Evolutionary conservation across 2,113 vertebrate genomes (phyloP).

Genomic region (Dolichotis patagonum): DNA sequence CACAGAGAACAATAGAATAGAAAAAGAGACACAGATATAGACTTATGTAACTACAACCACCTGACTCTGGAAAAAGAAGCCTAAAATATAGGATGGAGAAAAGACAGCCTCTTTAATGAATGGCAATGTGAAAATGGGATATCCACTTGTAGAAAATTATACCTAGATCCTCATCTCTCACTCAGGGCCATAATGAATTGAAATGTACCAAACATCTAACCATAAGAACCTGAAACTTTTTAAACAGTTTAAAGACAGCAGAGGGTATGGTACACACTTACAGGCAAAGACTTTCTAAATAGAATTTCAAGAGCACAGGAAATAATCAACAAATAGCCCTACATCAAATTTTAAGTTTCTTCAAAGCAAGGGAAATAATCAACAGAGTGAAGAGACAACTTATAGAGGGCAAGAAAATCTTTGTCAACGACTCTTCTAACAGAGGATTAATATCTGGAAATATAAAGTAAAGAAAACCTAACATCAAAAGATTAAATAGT

Average conservation of each 20-base stretch:
- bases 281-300: neutral
- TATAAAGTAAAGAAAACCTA: neutral
- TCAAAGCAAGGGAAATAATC: neutral
- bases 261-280: neutral
- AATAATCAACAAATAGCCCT: neutral
- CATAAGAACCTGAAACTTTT: neutral
- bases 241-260: neutral
- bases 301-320: neutral
- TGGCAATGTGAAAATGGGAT: neutral
- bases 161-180: neutral
- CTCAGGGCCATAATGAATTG: neutral
- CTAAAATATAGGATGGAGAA: neutral
- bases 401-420: neutral
- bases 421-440: neutral
- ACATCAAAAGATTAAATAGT: neutral
- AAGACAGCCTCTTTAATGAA: neutral
- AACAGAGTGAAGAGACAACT: neutral
- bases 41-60: neutral
- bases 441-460: neutral
- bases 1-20: neutral
- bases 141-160: neutral
- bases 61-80: neutral
- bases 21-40: neutral
- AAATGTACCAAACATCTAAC: neutral
- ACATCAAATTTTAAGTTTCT: neutral